Conservation (phyloP, 2,888 invertebrate genomes). For the Megaustenia siamemsis region DNA sequence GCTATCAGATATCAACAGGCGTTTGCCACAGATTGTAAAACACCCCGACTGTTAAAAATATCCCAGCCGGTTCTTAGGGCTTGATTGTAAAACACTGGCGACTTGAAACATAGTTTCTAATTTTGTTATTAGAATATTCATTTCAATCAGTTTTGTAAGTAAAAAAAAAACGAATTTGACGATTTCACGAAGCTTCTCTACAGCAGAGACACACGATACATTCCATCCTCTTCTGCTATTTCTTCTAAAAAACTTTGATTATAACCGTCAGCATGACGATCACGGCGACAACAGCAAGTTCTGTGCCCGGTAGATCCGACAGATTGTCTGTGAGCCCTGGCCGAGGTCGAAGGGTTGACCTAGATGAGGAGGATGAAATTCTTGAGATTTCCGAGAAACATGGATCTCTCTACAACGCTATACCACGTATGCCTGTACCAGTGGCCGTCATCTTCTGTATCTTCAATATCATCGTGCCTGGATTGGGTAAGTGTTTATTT, state of each 20-base stretch:
- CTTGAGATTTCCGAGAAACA: conserved; percentile 81
- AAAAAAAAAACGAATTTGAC: too few relatives aligned
- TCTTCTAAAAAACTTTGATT: not conserved
- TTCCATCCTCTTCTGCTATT: not conserved
- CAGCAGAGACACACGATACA: too few relatives aligned
- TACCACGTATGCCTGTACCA: conserved; percentile 81
- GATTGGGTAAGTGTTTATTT: conserved; percentile 75
- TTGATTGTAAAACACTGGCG: too few relatives aligned
- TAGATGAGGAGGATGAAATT: conserved; percentile 68
- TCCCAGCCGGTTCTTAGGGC: too few relatives aligned
- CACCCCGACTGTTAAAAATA: too few relatives aligned
- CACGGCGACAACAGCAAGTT: not conserved
- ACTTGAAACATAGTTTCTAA: too few relatives aligned
- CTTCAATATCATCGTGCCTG: conserved; percentile 76
- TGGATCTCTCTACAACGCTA: conserved; percentile 83
- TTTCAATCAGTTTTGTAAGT: too few relatives aligned
- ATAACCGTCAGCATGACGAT: not conserved
- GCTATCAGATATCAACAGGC: too few relatives aligned
- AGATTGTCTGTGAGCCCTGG: conserved; percentile 19
- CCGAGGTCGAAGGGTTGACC: conserved; percentile 58
- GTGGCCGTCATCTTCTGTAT: conserved; percentile 78
- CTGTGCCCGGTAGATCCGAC: not conserved
- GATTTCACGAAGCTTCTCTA: too few relatives aligned
- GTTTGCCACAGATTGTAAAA: too few relatives aligned
- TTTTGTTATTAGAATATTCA: too few relatives aligned